Evolutionary conservation across 2,888 invertebrate species (phyloP), one percentile per base, ranked within the genome.

Genomic region (Neoascia interrupta): DNA sequence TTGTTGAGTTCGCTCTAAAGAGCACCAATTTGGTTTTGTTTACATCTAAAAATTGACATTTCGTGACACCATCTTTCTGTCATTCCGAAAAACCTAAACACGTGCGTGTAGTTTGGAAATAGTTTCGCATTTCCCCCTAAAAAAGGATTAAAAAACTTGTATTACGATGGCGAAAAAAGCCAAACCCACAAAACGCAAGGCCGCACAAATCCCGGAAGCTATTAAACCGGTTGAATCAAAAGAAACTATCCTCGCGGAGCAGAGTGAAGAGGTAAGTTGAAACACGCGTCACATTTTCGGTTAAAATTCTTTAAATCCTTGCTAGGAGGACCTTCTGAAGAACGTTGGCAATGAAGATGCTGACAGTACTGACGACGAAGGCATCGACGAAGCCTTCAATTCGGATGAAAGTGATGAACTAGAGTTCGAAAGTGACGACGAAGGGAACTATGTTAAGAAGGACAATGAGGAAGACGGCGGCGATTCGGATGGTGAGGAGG

Each of bases 381-480:
- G 85, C 6, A 86, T 86, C 43, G 85, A 85, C 31, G 85, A 86
- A 72, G 82, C 83, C 10, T 87, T 84, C 60, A 83, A 84, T n/a
- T 85, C 86, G 0, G 88, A 87, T 61, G 85, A 84, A 28, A 87
- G 87, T 39, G 86, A 86, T 15, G 85, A 85, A n/a, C 72, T 89
- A 0, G 86, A 88, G 80, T 93, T 92, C 86, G 89, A 90, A 51
- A 90, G 90, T 43, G 91, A 91, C 51, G 90, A 90, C 82, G 91
- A 90, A n/a, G 91, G 91, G 84, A 83, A 90, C 86, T 82, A 88
- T 88, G 69, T 89, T 85, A 53, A 87, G 88, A 86, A 58, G 84
- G 80, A 31, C 15, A 18, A 85, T 51, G 85, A 81, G 37, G 84
- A 85, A 15, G 86, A 85, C 21, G 86, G 85, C 1, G 69, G 58